A percentile compares a stretch with the other conserved stretches of the same genome.
Evolutionary conservation across 1,140 invertebrate species (phyloP).

Genomic region (Sarcophaga peregrina): DNA sequence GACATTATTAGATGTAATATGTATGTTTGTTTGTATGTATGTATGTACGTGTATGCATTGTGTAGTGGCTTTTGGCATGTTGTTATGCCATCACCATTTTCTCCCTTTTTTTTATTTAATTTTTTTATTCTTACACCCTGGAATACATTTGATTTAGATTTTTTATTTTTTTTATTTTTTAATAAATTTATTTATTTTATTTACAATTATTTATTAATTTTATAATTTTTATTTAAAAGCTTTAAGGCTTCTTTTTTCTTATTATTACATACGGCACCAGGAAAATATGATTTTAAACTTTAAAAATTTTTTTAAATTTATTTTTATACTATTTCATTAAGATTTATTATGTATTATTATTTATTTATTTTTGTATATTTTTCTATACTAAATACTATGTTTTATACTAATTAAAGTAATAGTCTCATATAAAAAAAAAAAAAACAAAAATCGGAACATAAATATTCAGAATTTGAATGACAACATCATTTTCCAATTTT

Average conservation of each 20-base stretch:
- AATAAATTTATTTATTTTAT: background rate
- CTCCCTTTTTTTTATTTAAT: background rate
- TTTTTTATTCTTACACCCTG: background rate
- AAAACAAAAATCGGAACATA: too few species aligned
- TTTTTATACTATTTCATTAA: background rate
- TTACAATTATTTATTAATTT: too few species aligned
- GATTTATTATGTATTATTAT: background rate
- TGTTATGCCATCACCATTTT: background rate
- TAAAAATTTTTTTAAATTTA: background rate
- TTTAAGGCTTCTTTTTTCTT: background rate
- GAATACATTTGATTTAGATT: background rate
- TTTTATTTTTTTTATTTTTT: background rate
- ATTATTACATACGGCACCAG: background rate
- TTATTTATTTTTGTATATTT: background rate
- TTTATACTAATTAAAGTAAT: background rate
- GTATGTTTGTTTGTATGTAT: background rate
- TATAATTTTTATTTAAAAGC: background rate
- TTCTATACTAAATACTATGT: background rate
- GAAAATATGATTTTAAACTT: background rate
- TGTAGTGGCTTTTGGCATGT: background rate
- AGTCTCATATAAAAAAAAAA: background rate
- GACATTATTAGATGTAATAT: too few species aligned
- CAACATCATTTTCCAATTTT: background rate
- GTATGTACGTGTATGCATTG: conserved; percentile 3
- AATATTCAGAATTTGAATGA: background rate